Percentiles rank a stretch among this genome's conserved stretches.
phyloP scores from a whole-genome alignment of 2,888 invertebrate species.

The Idaea biselata region DNA sequence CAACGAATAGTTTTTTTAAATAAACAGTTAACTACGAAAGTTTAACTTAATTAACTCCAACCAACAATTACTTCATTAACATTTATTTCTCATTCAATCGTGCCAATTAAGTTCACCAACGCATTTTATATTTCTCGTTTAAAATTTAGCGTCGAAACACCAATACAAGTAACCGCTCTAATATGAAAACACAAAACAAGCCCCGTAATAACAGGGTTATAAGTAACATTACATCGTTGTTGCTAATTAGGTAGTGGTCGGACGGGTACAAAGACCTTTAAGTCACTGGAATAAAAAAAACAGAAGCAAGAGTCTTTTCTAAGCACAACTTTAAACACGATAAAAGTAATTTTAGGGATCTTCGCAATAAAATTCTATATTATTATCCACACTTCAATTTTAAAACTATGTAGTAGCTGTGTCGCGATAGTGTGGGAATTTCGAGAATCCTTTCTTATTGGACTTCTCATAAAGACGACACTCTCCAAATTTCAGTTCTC shows the following conservation, averaged over 20 bases:
- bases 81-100: constrained; percentile 11
- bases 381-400: too few species aligned
- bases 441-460: too few species aligned
- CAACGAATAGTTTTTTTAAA: background rate
- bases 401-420: too few species aligned
- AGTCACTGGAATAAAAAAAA: background rate
- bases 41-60: background rate
- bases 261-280: background rate
- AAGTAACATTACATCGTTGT: constrained; percentile 12
- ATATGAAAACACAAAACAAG: constrained; percentile 13
- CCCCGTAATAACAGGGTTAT: constrained; percentile 10
- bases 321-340: too few species aligned
- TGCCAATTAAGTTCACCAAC: constrained; percentile 16
- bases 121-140: constrained; percentile 23
- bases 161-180: constrained; percentile 6
- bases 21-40: background rate
- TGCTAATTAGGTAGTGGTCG: constrained; percentile 14
- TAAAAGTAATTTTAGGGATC: too few species aligned
- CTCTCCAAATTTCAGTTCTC: too few species aligned
- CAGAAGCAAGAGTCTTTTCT: too few species aligned
- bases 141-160: constrained; percentile 19
- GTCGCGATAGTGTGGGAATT: too few species aligned
- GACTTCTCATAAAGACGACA: too few species aligned
- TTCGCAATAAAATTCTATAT: too few species aligned
- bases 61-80: background rate